Percentiles rank a stretch among this genome's conserved stretches.
phyloP scores from a whole-genome alignment of 2,888 invertebrate genomes.

The Salticus scenicus region DNA sequence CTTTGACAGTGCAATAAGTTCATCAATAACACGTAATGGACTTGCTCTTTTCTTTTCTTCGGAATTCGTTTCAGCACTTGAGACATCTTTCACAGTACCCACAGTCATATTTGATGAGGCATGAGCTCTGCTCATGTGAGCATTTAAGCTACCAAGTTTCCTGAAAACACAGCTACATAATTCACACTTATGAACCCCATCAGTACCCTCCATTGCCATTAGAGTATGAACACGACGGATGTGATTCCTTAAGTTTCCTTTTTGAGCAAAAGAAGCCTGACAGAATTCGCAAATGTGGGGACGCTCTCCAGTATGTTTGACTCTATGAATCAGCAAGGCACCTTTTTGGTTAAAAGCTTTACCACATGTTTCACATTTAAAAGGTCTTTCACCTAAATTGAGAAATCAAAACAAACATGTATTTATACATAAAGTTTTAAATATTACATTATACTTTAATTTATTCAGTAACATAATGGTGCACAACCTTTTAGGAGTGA shows the following conservation, averaged over 20 bases:
- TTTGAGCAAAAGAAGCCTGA: constrained; percentile 77
- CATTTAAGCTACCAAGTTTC: constrained; percentile 82
- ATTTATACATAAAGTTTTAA: no score
- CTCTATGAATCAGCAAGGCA: constrained; percentile 76
- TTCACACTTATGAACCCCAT: constrained; percentile 80
- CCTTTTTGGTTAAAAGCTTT: constrained; percentile 77
- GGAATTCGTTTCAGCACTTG: neutral
- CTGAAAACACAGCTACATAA: constrained; percentile 83
- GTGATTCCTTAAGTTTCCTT: constrained; percentile 81
- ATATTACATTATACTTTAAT: no score
- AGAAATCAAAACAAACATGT: no score
- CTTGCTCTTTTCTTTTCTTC: constrained; percentile 27
- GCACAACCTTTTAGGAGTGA: no score
- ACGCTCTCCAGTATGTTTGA: constrained; percentile 78
- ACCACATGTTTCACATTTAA: constrained; percentile 75
- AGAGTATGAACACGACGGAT: constrained; percentile 77
- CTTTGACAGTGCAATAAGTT: constrained; percentile 73
- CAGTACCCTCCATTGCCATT: constrained; percentile 75
- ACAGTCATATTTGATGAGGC: constrained; percentile 3
- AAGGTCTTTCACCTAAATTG: constrained; percentile 76
- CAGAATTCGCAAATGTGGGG: constrained; percentile 75
- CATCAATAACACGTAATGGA: constrained; percentile 73
- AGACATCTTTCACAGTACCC: neutral
- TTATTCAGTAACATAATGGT: no score
- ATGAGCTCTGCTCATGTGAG: constrained; percentile 78